Conservation (phyloP, 1,140 invertebrate genomes). For the Wiebesia pumilae region DNA sequence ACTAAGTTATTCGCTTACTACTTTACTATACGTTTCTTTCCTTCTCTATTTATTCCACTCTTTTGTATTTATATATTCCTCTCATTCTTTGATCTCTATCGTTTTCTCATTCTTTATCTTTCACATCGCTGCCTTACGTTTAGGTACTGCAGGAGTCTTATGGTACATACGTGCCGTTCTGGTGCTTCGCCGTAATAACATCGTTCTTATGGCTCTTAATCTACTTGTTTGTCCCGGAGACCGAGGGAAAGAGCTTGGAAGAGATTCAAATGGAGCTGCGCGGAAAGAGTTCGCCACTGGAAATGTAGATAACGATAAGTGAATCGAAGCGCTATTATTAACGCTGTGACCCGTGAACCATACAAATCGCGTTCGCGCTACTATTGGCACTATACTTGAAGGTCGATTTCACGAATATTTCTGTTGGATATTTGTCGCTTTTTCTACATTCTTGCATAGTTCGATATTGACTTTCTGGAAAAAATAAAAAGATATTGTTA, state of each 20-base stretch:
- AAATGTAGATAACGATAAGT: slow-evolving; percentile 41
- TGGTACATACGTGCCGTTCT: slow-evolving; percentile 77
- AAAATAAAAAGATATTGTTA: too few relatives aligned
- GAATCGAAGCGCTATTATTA: slow-evolving; percentile 51
- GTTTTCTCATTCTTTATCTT: not conserved
- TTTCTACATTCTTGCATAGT: not conserved
- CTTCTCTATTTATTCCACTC: not conserved
- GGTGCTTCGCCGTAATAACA: slow-evolving; percentile 76
- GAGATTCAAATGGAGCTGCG: slow-evolving; percentile 75
- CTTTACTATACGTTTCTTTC: not conserved
- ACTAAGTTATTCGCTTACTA: too few relatives aligned
- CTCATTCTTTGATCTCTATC: not conserved
- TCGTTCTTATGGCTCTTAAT: slow-evolving; percentile 76
- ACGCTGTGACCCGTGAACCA: slow-evolving; percentile 42
- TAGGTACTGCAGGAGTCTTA: slow-evolving; percentile 69
- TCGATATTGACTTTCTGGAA: not conserved
- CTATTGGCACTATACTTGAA: slow-evolving; percentile 9
- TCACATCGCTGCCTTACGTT: slow-evolving; percentile 1
- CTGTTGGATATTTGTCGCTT: not conserved
- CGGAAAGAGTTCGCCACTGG: slow-evolving; percentile 49
- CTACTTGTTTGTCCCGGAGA: slow-evolving; percentile 79
- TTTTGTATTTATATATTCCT: not conserved
- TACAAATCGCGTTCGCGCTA: not conserved
- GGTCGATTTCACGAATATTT: slow-evolving; percentile 28
- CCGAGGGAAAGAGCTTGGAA: slow-evolving; percentile 79